Evolutionary conservation across 2,113 vertebrate genomes (phyloP).

Genomic region (Candoia aspera): DNA sequence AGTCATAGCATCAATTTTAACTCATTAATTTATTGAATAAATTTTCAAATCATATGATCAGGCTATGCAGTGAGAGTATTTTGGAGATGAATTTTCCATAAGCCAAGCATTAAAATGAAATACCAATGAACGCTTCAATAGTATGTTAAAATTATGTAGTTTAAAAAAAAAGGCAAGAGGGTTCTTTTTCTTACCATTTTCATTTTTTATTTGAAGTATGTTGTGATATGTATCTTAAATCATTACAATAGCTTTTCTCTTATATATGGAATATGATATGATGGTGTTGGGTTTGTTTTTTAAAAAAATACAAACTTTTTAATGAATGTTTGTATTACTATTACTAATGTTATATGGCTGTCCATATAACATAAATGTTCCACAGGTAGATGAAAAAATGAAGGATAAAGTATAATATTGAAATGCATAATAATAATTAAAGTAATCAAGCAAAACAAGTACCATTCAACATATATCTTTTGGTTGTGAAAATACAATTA

Average conservation of each 20-base stretch:
- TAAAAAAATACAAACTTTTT: no score
- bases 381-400: background rate
- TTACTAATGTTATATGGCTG: background rate
- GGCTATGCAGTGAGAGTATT: background rate
- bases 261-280: background rate
- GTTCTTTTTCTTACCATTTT: background rate
- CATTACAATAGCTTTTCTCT: background rate
- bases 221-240: background rate
- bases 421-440: background rate
- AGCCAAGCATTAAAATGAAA: fast-evolving
- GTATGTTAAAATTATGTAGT: fast-evolving
- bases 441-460: background rate
- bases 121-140: background rate
- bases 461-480: background rate
- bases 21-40: background rate
- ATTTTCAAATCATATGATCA: background rate
- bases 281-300: background rate
- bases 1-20: fast-evolving
- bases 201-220: conserved; percentile 2
- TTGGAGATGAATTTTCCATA: background rate
- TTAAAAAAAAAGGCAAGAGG: background rate
- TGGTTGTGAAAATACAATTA: background rate
- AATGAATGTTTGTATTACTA: background rate
- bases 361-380: background rate
- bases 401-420: background rate